Base-by-base conservation (phyloP, 2,797 vertebrate species). In the Lemur catta region DNA sequence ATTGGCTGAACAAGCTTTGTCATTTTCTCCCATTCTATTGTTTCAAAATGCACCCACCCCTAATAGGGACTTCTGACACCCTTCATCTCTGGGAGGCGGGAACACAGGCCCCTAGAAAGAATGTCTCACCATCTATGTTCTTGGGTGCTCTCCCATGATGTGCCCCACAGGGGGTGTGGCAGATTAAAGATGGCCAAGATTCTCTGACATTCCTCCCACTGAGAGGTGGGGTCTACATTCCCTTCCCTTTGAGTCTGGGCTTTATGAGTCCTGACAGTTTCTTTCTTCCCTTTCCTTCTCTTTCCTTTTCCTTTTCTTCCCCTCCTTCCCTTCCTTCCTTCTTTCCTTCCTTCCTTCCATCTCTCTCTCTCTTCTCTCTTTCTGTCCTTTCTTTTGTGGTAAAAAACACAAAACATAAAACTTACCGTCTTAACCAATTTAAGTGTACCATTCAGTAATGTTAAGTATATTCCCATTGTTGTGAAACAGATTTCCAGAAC, bases 11-110 rank as follows among this genome's bases (percentile, higher is more conserved):
- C 12, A 88, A 2, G 0, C 35, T 57, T 72, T 0, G 24, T 24
- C 8, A 52, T 85, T 97, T 94, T 95, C 72, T 79, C 72, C 33
- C 12, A 55, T 59, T 95, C 55, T 41, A 8, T 81, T 82, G 30
- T 92, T 72, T 96, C 65, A 71, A 52, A 67, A 5, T 78, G 79
- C 26, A 96, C 91, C 76, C 46, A 87, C 0, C 82, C 11, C 93
- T 48, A 59, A 41, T 33, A 91, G 81, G 15, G 8, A 50, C n/a
- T 72, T 79, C 33, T 4, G 84, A 67, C 2, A 86, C 2, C 9
- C 15, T 93, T 88, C 69, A 78, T 38, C 28, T 96, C 80, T 50
- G 13, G 26, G 55, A 74, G 35, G 89, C 57, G 79, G 84, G 46
- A 67, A 38, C 67, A 22, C 28, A 8, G 33, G n/a, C 92, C 52